phyloP scores from a whole-genome alignment of 2,888 invertebrate genomes.

The Sepioteuthis lessoniana region DNA sequence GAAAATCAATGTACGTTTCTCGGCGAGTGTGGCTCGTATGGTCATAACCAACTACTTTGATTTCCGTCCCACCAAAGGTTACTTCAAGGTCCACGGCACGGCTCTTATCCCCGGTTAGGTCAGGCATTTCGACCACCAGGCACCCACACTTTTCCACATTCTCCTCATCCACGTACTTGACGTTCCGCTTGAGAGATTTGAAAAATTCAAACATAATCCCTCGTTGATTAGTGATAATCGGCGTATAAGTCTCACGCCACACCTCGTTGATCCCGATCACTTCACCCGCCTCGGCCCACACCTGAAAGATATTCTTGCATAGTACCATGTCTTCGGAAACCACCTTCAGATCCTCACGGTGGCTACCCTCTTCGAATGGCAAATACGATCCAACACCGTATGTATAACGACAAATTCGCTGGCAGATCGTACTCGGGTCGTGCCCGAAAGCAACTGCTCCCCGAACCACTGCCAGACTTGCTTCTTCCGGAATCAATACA shows the following conservation, averaged over 20 bases:
- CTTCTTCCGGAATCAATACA: slow-evolving; percentile 69
- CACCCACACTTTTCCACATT: slow-evolving; percentile 70
- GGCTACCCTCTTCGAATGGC: slow-evolving; percentile 67
- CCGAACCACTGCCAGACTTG: slow-evolving; percentile 68
- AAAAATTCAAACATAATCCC: slow-evolving; percentile 72
- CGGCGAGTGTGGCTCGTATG: slow-evolving; percentile 67
- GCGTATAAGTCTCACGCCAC: slow-evolving; percentile 71
- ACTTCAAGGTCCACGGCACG: slow-evolving; percentile 71
- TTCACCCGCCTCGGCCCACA: slow-evolving; percentile 69
- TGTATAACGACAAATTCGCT: slow-evolving; percentile 69
- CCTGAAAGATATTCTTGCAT: slow-evolving; percentile 68
- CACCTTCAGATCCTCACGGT: slow-evolving; percentile 67
- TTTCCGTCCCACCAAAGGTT: slow-evolving; percentile 70
- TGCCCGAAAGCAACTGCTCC: slow-evolving; percentile 71
- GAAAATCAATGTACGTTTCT: slow-evolving; percentile 70
- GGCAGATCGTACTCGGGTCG: slow-evolving; percentile 70
- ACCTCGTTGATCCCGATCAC: slow-evolving; percentile 70
- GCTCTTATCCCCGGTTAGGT: slow-evolving; percentile 68
- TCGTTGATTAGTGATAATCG: slow-evolving; percentile 69
- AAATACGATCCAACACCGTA: slow-evolving; percentile 70
- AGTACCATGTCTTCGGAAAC: slow-evolving; percentile 68
- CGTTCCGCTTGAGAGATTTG: slow-evolving; percentile 61
- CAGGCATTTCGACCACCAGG: slow-evolving; percentile 70
- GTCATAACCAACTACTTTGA: slow-evolving; percentile 69
- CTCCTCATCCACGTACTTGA: slow-evolving; percentile 68